phyloP scores from a whole-genome alignment of 2,888 invertebrate genomes.

The Lycocerus yunnanus region DNA sequence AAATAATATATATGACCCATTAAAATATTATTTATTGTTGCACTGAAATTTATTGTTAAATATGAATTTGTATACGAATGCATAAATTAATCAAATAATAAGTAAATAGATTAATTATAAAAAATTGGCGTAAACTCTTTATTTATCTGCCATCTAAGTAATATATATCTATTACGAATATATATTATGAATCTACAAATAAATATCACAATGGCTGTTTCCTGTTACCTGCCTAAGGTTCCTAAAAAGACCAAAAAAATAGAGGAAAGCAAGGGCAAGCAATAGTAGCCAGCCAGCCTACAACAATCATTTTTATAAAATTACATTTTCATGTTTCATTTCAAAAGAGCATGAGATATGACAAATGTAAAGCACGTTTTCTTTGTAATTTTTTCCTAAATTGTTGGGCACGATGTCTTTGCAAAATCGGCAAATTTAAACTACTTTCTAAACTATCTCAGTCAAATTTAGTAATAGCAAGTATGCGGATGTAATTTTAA shows the following conservation, averaged over 20 bases:
- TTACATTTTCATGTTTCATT: constrained; percentile 27
- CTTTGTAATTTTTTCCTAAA: constrained; percentile 26
- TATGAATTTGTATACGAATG: neutral
- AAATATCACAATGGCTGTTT: constrained; percentile 46
- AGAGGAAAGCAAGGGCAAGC: constrained; percentile 33
- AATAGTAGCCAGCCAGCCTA: constrained; percentile 38
- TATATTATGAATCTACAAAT: constrained; percentile 37
- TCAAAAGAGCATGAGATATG: constrained; percentile 35
- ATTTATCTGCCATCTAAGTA: constrained; percentile 27
- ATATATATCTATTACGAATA: constrained; percentile 19
- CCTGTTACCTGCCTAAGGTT: constrained; percentile 39
- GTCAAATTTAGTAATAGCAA: constrained; percentile 29
- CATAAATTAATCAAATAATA: constrained; percentile 2
- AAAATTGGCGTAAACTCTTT: constrained; percentile 27
- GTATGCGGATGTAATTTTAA: constrained; percentile 22
- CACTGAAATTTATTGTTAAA: neutral
- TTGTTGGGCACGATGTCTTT: constrained; percentile 26
- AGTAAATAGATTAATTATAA: constrained; percentile 14
- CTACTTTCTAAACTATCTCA: constrained; percentile 26
- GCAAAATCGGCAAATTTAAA: constrained; percentile 25
- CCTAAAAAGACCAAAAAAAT: constrained; percentile 21
- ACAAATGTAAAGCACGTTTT: constrained; percentile 41
- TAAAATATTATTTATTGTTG: neutral
- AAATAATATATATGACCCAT: neutral
- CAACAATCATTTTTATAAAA: constrained; percentile 35